Evolutionary conservation across 2,888 invertebrate species (phyloP).

Genomic region (Eupithecia exiguata): DNA sequence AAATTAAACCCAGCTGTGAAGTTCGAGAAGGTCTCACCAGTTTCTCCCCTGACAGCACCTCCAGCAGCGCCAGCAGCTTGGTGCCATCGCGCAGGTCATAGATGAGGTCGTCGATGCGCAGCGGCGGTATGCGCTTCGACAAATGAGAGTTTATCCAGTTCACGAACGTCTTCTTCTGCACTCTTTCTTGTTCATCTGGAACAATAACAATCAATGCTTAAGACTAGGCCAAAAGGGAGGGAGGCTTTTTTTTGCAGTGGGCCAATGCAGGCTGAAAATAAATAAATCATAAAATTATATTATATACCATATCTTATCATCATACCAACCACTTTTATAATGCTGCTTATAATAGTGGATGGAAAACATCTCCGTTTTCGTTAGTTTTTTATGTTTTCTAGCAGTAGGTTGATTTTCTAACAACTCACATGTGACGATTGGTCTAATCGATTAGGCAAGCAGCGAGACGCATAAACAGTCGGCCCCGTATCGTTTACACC

Average conservation of each 20-base stretch:
- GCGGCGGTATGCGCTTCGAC: constrained; percentile 96
- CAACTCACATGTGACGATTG: not conserved
- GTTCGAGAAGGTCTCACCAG: constrained; percentile 85
- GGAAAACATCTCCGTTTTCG: too few species aligned
- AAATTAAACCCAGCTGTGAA: not conserved
- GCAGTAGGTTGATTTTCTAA: not conserved
- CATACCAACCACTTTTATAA: too few species aligned
- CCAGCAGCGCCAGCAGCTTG: constrained; percentile 94
- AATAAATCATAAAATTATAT: too few species aligned
- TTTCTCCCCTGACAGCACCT: constrained; percentile 97
- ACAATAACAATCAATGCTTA: constrained; percentile 65
- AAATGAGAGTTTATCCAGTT: constrained; percentile 99
- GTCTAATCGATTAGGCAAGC: not conserved
- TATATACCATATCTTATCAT: too few species aligned
- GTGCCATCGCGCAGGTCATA: constrained; percentile 98
- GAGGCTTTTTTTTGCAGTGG: too few species aligned
- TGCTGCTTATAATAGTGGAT: too few species aligned
- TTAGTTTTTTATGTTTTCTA: not conserved
- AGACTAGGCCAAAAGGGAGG: too few species aligned
- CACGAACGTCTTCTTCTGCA: constrained; percentile 99
- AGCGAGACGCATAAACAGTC: constrained; percentile 2
- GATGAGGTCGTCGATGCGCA: constrained; percentile 96
- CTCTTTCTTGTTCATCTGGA: constrained; percentile 99
- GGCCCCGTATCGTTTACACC: not conserved
- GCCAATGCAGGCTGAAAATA: too few species aligned